phyloP scores from a whole-genome alignment of 2,797 vertebrate genomes.

The Phrynocephalus guinanensis region DNA sequence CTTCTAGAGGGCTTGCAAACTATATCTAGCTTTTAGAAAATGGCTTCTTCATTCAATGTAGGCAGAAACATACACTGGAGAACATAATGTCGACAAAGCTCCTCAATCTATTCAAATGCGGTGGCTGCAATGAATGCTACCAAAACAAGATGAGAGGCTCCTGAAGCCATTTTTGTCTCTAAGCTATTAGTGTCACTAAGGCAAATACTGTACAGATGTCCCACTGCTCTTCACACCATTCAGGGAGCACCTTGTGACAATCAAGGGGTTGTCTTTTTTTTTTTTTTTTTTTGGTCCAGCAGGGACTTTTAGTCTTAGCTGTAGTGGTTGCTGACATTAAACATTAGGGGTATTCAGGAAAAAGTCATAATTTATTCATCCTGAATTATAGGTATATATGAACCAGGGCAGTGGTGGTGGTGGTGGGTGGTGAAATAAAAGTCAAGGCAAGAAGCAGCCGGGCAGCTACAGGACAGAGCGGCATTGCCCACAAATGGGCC shows the following conservation, averaged over 20 bases:
- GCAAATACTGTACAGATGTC: conserved; percentile 5
- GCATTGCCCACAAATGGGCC: too few relatives aligned
- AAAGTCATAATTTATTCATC: too few relatives aligned
- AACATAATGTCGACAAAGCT: not conserved
- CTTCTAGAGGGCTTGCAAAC: conserved; percentile 14
- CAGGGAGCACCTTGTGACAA: not conserved
- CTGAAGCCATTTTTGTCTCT: conserved; percentile 19
- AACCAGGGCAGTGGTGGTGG: too few relatives aligned
- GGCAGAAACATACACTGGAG: not conserved
- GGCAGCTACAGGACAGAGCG: too few relatives aligned
- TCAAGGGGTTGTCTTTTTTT: too few relatives aligned
- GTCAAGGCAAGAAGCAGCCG: too few relatives aligned
- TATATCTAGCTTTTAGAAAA: not conserved
- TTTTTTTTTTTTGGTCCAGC: too few relatives aligned
- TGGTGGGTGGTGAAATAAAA: too few relatives aligned
- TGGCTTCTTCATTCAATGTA: conserved; percentile 16
- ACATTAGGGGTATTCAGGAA: too few relatives aligned
- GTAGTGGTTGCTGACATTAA: too few relatives aligned
- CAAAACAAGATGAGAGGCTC: not conserved
- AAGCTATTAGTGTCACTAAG: not conserved
- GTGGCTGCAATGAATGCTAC: not conserved
- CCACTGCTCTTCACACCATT: not conserved
- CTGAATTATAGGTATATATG: too few relatives aligned
- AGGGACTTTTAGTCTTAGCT: too few relatives aligned
- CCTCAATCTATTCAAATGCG: conserved; percentile 20